Percentiles rank a stretch among this genome's conserved stretches.
Evolutionary conservation across 1,140 invertebrate species (phyloP).

Genomic region (Sitophilus oryzae): DNA sequence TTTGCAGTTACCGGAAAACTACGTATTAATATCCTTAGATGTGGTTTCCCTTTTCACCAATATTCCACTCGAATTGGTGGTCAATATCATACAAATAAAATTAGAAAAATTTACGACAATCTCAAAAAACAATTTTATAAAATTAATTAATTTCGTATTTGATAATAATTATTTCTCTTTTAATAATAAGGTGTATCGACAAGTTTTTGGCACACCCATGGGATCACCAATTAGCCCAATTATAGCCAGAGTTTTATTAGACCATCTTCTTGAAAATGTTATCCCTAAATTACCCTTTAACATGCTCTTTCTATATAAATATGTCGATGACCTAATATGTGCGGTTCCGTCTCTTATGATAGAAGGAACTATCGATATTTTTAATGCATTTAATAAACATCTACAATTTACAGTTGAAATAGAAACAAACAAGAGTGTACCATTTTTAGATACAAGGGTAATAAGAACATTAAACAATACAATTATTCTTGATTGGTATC

Average conservation of each 20-base stretch:
- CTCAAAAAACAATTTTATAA: not conserved
- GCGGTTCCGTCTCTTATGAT: too few relatives aligned
- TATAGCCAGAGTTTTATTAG: not conserved
- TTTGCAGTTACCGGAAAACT: not conserved
- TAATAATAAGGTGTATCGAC: constrained; percentile 7
- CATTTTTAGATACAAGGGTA: too few relatives aligned
- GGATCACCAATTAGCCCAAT: not conserved
- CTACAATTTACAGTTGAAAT: too few relatives aligned
- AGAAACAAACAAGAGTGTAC: too few relatives aligned
- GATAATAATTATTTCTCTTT: constrained; percentile 2
- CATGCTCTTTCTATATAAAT: constrained; percentile 5
- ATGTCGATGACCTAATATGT: too few relatives aligned
- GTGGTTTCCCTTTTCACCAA: constrained; percentile 6
- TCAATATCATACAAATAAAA: not conserved
- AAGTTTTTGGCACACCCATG: constrained; percentile 4
- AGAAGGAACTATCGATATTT: too few relatives aligned
- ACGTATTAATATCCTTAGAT: constrained; percentile 5
- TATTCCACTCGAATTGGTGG: not conserved
- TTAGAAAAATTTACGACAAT: not conserved
- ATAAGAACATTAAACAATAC: too few relatives aligned
- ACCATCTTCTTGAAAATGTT: not conserved
- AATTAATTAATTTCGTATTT: constrained; percentile 1
- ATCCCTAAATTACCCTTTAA: not conserved
- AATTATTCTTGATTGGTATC: too few relatives aligned
- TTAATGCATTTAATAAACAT: too few relatives aligned